Conservation (phyloP, 2,797 vertebrate genomes). For the Phalanger gymnotis region DNA sequence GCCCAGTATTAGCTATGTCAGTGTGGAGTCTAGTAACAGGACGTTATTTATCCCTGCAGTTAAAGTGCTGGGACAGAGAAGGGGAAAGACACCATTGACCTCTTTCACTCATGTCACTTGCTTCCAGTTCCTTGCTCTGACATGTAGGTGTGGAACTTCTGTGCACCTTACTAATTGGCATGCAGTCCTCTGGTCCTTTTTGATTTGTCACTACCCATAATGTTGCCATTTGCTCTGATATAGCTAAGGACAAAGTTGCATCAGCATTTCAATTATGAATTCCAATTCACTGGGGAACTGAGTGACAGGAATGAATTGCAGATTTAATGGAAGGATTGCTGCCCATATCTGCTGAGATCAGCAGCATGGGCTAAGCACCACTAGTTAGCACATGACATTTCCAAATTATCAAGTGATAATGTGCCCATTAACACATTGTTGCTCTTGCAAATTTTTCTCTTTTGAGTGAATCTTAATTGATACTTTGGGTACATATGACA, state of each 20-base stretch:
- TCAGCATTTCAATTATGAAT: conserved; percentile 35
- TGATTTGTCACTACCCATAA: neutral
- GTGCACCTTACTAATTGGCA: neutral
- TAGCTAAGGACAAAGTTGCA: neutral
- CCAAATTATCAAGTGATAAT: conserved; percentile 9
- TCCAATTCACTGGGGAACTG: neutral
- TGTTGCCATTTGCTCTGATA: neutral
- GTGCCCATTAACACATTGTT: neutral
- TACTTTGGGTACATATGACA: conserved; percentile 5
- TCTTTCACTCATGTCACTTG: neutral
- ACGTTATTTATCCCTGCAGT: neutral
- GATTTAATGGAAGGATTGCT: conserved; percentile 4
- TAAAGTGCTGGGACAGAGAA: neutral
- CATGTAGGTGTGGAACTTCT: neutral
- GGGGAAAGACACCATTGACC: neutral
- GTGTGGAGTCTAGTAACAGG: neutral
- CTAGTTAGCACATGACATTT: neutral
- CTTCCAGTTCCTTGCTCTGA: neutral
- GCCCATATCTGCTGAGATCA: conserved; percentile 21
- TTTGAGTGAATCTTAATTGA: conserved; percentile 14
- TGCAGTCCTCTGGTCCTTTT: neutral
- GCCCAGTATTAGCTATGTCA: accelerated
- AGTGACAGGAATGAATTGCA: neutral
- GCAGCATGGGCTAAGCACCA: neutral
- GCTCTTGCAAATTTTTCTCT: conserved; percentile 22